phyloP scores from a whole-genome alignment of 2,888 invertebrate genomes.

The Anthoptus insignis region DNA sequence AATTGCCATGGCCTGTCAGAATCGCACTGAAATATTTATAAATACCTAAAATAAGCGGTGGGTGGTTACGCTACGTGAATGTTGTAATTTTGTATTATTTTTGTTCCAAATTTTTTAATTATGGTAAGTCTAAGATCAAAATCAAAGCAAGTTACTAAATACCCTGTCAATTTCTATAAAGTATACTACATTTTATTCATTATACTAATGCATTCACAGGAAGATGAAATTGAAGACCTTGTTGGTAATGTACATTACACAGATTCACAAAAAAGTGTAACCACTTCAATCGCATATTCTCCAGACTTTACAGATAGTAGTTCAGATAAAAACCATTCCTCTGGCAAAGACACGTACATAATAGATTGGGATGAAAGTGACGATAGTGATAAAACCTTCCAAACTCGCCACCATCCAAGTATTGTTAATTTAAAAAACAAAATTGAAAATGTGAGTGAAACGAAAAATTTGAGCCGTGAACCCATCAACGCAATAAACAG shows the following conservation, averaged over 20 bases:
- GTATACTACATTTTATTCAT: not conserved
- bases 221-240: conserved; percentile 74
- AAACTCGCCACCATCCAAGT: conserved; percentile 54
- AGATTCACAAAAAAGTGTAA: conserved; percentile 79
- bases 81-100: conserved; percentile 65
- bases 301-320: conserved; percentile 74
- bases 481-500: conserved; percentile 44
- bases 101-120: conserved; percentile 71
- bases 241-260: conserved; percentile 70
- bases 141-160: too few relatives aligned
- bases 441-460: conserved; percentile 29
- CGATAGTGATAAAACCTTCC: conserved; percentile 64
- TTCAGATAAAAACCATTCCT: conserved; percentile 74
- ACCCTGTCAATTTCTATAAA: too few relatives aligned
- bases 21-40: conserved; percentile 75
- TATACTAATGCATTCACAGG: conserved; percentile 57
- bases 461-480: conserved; percentile 47
- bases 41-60: conserved; percentile 64
- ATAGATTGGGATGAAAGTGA: conserved; percentile 72
- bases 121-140: conserved; percentile 81
- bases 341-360: conserved; percentile 76
- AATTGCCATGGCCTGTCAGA: conserved; percentile 79
- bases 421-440: conserved; percentile 54
- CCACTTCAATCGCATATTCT: conserved; percentile 71
- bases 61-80: conserved; percentile 61